phyloP scores from a whole-genome alignment of 2,888 invertebrate genomes.

The Poecilobothrus nobilitatus region DNA sequence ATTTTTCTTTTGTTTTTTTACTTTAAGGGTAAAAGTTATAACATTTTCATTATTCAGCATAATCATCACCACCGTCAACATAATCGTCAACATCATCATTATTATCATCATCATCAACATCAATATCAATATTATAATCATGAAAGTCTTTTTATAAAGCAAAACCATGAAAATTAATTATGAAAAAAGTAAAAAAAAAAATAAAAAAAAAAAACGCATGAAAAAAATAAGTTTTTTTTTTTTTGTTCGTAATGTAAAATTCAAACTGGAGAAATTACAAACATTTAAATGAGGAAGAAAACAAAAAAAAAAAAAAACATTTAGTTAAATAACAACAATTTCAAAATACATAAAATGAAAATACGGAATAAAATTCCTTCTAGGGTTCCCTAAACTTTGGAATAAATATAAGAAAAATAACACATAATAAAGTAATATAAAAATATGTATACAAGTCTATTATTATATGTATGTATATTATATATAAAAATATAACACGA shows the following conservation, averaged over 20 bases:
- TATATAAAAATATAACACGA: no score
- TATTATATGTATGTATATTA: no score
- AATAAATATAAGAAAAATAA: no score
- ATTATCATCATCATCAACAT: neutral
- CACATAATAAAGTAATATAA: no score
- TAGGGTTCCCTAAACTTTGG: no score
- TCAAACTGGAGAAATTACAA: neutral
- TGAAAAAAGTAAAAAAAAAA: neutral
- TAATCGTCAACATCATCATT: neutral
- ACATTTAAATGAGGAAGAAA: neutral
- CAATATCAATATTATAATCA: neutral
- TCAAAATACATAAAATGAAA: no score
- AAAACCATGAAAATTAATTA: neutral
- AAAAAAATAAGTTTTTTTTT: neutral
- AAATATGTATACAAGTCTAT: no score
- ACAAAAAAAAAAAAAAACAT: neutral
- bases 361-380: no score
- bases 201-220: neutral
- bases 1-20: neutral
- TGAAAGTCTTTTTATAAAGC: neutral
- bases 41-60: neutral
- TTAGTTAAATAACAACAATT: neutral
- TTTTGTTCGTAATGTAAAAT: neutral
- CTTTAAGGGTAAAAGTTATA: constrained; percentile 6
- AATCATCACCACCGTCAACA: neutral